phyloP scores from a whole-genome alignment of 2,888 invertebrate genomes.

The Hypena proboscidalis region DNA sequence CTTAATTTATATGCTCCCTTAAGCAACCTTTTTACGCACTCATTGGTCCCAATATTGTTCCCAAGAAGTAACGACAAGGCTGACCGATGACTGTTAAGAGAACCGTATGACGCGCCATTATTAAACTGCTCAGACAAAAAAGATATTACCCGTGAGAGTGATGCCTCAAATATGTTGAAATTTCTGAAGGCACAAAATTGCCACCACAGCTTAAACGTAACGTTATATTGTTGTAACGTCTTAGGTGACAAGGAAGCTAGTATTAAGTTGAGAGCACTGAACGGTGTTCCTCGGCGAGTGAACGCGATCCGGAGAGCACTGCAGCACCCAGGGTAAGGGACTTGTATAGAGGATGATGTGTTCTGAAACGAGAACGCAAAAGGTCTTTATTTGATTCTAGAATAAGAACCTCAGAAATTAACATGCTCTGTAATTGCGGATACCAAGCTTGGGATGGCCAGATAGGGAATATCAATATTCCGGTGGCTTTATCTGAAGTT shows the following conservation, averaged over 20 bases:
- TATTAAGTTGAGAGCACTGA: conserved; percentile 3
- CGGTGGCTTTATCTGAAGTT: background rate
- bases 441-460: conserved; percentile 10
- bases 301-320: conserved; percentile 9
- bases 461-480: conserved; percentile 4
- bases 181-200: too few species aligned
- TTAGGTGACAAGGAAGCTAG: too few species aligned
- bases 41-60: too few species aligned
- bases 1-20: too few species aligned
- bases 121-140: too few species aligned
- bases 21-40: too few species aligned
- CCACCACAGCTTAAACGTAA: background rate
- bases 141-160: too few species aligned
- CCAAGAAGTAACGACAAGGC: too few species aligned
- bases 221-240: conserved; percentile 5
- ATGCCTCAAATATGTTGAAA: too few species aligned
- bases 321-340: conserved; percentile 13
- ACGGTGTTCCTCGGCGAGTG: background rate
- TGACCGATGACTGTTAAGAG: too few species aligned
- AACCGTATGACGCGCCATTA: too few species aligned
- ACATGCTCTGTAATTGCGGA: background rate
- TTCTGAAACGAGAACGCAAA: background rate
- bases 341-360: background rate
- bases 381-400: background rate
- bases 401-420: background rate